phyloP scores from a whole-genome alignment of 1,140 invertebrate genomes.

The Theocolax elegans region DNA sequence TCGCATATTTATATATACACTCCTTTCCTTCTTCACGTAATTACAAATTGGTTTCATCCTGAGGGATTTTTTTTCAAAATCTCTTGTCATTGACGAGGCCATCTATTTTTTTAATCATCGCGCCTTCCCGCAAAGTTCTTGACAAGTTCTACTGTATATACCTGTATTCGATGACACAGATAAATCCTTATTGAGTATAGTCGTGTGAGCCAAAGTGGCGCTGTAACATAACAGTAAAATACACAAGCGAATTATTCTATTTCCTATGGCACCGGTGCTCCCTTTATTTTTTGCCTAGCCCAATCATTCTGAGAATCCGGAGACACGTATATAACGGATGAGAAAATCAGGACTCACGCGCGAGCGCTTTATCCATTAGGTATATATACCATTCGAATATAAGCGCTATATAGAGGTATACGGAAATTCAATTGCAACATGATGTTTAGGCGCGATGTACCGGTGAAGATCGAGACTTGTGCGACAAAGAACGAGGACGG shows the following conservation, averaged over 20 bases:
- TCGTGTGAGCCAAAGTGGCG: not conserved
- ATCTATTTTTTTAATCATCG: no score
- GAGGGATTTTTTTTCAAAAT: no score
- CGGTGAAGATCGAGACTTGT: not conserved
- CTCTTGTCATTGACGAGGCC: no score
- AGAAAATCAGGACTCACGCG: not conserved
- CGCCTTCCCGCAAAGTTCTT: no score
- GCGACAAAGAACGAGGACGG: slow-evolving; percentile 12
- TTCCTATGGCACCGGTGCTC: no score
- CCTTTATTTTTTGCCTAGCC: no score
- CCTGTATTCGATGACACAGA: not conserved
- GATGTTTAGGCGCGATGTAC: not conserved
- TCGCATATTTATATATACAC: no score
- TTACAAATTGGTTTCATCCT: no score
- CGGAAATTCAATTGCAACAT: slow-evolving; percentile 5
- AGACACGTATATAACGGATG: not conserved
- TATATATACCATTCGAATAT: no score
- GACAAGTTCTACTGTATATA: not conserved
- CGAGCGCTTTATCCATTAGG: no score
- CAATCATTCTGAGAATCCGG: not conserved
- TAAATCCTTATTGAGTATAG: slow-evolving; percentile 11
- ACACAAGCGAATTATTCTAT: not conserved
- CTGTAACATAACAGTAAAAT: slow-evolving; percentile 11
- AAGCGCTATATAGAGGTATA: not conserved
- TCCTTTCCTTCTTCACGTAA: no score